Evolutionary conservation across 1,140 invertebrate genomes (phyloP).

Genomic region (Pogonus chalceus): DNA sequence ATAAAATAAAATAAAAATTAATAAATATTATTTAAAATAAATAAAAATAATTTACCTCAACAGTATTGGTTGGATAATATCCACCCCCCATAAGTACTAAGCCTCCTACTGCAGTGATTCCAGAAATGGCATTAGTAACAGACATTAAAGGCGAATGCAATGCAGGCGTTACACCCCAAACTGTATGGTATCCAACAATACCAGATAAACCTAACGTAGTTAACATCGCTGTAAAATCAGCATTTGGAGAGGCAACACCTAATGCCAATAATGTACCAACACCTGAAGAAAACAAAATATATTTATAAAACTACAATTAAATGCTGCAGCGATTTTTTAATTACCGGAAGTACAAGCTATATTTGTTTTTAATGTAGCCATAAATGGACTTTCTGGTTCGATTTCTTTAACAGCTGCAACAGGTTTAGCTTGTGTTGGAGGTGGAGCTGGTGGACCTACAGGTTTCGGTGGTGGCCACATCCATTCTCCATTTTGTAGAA

Average conservation of each 20-base stretch:
- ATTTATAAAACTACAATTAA: slow-evolving; percentile 12
- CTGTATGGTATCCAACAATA: slow-evolving; percentile 82
- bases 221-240: slow-evolving; percentile 77
- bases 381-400: slow-evolving; percentile 41
- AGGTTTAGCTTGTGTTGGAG: slow-evolving; percentile 37
- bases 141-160: slow-evolving; percentile 88
- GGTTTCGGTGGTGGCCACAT: slow-evolving; percentile 71
- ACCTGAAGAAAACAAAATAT: slow-evolving; percentile 37
- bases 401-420: slow-evolving; percentile 36
- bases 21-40: slow-evolving; percentile 10
- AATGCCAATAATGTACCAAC: slow-evolving; percentile 58
- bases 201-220: slow-evolving; percentile 74
- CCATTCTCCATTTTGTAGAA: slow-evolving; percentile 61
- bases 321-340: slow-evolving; percentile 5
- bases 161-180: slow-evolving; percentile 85
- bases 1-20: slow-evolving; percentile 18
- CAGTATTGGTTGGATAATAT: slow-evolving; percentile 56
- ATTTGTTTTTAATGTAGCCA: slow-evolving; percentile 51
- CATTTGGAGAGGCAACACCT: slow-evolving; percentile 67
- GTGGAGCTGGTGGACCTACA: slow-evolving; percentile 38
- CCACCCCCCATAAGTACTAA: slow-evolving; percentile 73
- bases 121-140: slow-evolving; percentile 86
- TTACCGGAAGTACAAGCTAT: slow-evolving; percentile 60
- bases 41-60: slow-evolving; percentile 37
- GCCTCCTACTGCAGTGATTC: slow-evolving; percentile 83